phyloP scores from a whole-genome alignment of 2,888 invertebrate species.

The Caenorhabditis sp. region DNA sequence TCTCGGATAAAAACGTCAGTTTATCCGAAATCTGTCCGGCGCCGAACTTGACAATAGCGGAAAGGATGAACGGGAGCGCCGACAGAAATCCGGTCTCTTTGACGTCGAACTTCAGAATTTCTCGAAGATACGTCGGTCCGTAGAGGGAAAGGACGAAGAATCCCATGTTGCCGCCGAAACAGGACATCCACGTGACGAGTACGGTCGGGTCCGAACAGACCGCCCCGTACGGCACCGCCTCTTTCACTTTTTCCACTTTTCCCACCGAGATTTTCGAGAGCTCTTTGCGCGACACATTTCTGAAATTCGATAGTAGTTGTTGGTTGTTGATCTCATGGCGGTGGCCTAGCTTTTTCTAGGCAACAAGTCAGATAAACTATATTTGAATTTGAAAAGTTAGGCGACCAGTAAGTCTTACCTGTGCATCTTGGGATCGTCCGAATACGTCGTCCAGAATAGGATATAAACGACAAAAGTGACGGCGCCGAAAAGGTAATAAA shows the following conservation, averaged over 20 bases:
- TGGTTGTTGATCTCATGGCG: no score
- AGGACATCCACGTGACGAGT: slow-evolving; percentile 33
- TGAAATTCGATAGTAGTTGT: no score
- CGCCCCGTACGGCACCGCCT: slow-evolving; percentile 51
- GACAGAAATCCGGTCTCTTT: slow-evolving; percentile 63
- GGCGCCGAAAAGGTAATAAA: slow-evolving; percentile 55
- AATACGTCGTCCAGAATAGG: slow-evolving; percentile 56
- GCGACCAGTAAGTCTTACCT: slow-evolving; percentile 31
- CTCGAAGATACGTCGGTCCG: slow-evolving; percentile 55
- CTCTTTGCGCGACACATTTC: slow-evolving; percentile 53
- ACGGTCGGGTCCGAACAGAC: slow-evolving; percentile 41
- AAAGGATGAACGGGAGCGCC: slow-evolving; percentile 63
- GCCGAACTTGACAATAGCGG: slow-evolving; percentile 58
- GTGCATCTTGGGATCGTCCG: slow-evolving; percentile 60
- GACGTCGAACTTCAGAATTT: slow-evolving; percentile 65
- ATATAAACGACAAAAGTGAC: slow-evolving; percentile 49
- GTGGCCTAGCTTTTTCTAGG: no score
- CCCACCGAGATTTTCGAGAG: slow-evolving; percentile 49
- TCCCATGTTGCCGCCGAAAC: slow-evolving; percentile 48
- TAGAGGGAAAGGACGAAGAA: slow-evolving; percentile 45
- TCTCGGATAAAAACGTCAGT: slow-evolving; percentile 63
- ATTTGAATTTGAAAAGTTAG: not conserved
- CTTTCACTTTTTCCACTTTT: slow-evolving; percentile 45
- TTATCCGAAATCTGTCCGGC: slow-evolving; percentile 66
- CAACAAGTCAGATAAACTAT: no score